A percentile compares a stretch with the other conserved stretches of the same genome.
phyloP scores from a whole-genome alignment of 2,888 invertebrate genomes.

The Athalia cordata region DNA sequence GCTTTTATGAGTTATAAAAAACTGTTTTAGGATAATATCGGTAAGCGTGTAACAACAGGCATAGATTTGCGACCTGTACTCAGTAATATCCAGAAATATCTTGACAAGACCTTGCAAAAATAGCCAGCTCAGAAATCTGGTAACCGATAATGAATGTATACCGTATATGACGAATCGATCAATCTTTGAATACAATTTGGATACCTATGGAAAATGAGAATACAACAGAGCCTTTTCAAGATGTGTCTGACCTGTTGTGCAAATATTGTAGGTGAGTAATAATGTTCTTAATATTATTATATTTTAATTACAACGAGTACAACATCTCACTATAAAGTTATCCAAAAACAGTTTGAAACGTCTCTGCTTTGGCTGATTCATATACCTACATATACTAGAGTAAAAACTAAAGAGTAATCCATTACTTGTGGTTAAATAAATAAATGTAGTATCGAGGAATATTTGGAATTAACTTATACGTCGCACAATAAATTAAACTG shows the following conservation, averaged over 20 bases:
- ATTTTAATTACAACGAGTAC: constrained; percentile 28
- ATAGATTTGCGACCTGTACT: too few relatives aligned
- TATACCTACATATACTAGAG: constrained; percentile 1
- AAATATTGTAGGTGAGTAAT: constrained; percentile 12
- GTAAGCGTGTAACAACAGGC: background rate
- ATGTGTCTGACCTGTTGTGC: background rate
- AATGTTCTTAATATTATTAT: background rate
- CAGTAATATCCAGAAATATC: too few relatives aligned
- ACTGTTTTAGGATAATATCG: constrained; percentile 37
- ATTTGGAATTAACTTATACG: constrained; percentile 25
- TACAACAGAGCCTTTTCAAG: background rate
- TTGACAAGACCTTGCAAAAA: too few relatives aligned
- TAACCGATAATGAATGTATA: background rate
- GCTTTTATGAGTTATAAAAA: constrained; percentile 17
- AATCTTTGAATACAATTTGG: too few relatives aligned
- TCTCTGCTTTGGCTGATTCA: constrained; percentile 13
- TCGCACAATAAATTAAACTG: constrained; percentile 24
- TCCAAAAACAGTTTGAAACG: constrained; percentile 33
- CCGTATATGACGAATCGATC: constrained; percentile 1
- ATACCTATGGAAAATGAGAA: background rate
- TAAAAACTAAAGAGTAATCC: constrained; percentile 39
- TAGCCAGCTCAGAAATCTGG: too few relatives aligned
- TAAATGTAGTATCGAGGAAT: constrained; percentile 31
- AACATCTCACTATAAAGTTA: constrained; percentile 31
- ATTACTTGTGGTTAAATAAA: constrained; percentile 26